Percentiles rank a stretch among this genome's conserved stretches.
These are phyloP conservation scores for Bombycilla garrulus DNA, from an alignment of 2,113 vertebrate species.

Conservation along the genomic window DNA sequence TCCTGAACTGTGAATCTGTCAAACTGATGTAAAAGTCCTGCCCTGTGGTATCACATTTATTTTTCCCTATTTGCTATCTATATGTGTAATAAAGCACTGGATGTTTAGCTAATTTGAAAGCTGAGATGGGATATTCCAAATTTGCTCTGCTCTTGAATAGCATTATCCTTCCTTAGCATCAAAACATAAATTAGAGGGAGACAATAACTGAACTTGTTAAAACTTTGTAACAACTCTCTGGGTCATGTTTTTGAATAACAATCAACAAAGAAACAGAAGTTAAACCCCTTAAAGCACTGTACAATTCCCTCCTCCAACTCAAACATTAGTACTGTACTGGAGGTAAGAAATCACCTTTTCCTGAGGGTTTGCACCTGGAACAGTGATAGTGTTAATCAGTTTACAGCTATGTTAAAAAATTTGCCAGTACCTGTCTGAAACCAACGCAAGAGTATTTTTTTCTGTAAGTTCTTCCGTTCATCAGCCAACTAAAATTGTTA, in stretches of 20 bases:
- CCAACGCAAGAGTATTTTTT: not conserved
- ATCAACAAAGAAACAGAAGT: not conserved
- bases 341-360: not conserved
- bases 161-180: not conserved
- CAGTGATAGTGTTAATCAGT: not conserved
- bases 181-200: not conserved
- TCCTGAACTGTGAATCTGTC: not conserved
- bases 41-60: not conserved
- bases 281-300: not conserved
- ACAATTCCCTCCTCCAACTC: not conserved
- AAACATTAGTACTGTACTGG: not conserved
- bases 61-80: not conserved
- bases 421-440: conserved; percentile 14
- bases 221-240: not conserved
- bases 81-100: not conserved
- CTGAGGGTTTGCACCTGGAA: conserved; percentile 4
- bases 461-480: not conserved
- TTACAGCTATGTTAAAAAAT: not conserved
- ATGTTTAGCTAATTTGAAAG: not conserved
- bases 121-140: not conserved
- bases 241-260: not conserved
- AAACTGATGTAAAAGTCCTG: not conserved
- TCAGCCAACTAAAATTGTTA: not conserved
- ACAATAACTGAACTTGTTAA: not conserved
- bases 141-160: not conserved